Evolutionary conservation across 2,113 vertebrate genomes (phyloP).

Genomic region (Dromas ardeola): DNA sequence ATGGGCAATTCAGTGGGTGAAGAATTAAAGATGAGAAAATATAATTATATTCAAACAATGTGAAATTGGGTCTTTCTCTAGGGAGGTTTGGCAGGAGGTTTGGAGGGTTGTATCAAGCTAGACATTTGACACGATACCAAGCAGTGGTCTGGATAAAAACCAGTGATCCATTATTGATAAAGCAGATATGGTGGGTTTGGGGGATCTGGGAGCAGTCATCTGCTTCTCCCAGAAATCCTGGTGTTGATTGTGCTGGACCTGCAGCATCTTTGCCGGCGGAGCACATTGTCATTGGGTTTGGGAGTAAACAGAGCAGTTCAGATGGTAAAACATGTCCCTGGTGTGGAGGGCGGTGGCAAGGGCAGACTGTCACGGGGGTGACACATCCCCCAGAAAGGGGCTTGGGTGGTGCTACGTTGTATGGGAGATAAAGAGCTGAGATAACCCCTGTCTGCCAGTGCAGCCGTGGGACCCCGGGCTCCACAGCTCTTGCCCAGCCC

Average conservation of each 20-base stretch:
- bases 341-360: neutral
- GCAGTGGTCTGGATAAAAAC: neutral
- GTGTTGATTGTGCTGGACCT: neutral
- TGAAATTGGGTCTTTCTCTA: neutral
- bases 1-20: neutral
- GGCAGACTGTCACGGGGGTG: neutral
- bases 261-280: neutral
- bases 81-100: neutral
- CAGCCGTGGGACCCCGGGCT: neutral
- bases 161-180: rapidly evolving
- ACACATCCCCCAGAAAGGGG: neutral
- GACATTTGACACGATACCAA: neutral
- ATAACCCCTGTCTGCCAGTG: neutral
- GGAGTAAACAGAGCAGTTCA: neutral
- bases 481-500: neutral
- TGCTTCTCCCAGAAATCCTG: neutral
- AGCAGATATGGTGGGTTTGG: neutral
- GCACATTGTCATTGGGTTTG: neutral
- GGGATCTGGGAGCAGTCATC: neutral
- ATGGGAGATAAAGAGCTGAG: neutral
- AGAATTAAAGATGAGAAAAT: neutral
- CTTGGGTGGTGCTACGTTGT: neutral
- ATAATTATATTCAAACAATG: neutral
- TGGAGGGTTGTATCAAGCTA: neutral
- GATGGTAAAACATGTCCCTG: neutral